Base-by-base conservation (phyloP, 2,113 vertebrate species). In the Dendropsophus ebraccatus region DNA sequence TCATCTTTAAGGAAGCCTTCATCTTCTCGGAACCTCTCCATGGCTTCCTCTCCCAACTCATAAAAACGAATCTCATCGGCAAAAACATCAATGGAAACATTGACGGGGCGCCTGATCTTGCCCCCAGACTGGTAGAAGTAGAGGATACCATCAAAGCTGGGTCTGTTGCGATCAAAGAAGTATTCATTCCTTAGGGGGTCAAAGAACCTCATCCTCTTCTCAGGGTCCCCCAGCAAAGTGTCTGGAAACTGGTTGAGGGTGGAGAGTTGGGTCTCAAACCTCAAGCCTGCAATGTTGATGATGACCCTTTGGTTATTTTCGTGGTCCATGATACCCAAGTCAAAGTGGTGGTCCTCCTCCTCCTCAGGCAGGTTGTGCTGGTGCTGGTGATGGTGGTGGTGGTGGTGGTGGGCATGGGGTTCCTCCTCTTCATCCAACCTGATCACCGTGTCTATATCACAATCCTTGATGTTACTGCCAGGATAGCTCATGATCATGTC, bases 121-220 rank as follows among this genome's bases (percentile, higher is more conserved):
- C 98, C 98, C 0, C 98, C 97, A 0, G 98, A 99, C 93, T 99
- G 98, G 85, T 99, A 99, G 73, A 97, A 99, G 88, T 99, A 98
- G 1, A 99, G 91, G 87, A 99, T 99, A 67, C 94, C 98, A 4
- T 99, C 98, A 50, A 99, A 99, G 87, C 98, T 99, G 72, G 98
- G 98, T 19, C 97, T 92, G 93, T 99, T 96, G 10, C 98, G 96
- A 89, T 98, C 98, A n/a, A 99, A 99, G 87, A 99, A 99, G 92
- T 99, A 99, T 91, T 99, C 97, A 84, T 99, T 99, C 82, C 97
- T 92, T 25, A 99, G 95, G 0, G 98, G 98, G 89, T 99, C 98
- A 6, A 99, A 99, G 94, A 97, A 98, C 62, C 95, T 96, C 60
- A 99, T 96, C 88, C 98, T 94, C 89, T 97, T 97, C 37, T 94